Percentiles rank a stretch among this genome's conserved stretches.
Evolutionary conservation across 2,113 vertebrate genomes (phyloP).

Genomic region (Corythornis madagascariensis): DNA sequence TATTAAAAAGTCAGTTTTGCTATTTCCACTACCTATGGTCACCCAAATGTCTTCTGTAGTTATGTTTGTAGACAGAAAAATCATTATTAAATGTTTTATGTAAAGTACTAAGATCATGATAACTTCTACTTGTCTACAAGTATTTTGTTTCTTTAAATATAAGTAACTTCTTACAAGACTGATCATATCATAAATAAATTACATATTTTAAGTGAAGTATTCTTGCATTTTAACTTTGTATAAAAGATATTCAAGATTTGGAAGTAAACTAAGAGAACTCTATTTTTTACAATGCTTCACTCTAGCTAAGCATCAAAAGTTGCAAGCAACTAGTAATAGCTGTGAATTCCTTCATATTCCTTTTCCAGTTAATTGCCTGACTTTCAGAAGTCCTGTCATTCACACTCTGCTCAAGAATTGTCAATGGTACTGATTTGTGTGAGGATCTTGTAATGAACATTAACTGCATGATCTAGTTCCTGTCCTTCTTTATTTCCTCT

Average conservation of each 20-base stretch:
- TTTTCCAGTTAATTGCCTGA: background rate
- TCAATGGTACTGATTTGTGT: background rate
- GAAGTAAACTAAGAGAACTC: background rate
- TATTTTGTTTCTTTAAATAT: background rate
- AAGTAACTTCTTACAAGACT: background rate
- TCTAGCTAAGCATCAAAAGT: background rate
- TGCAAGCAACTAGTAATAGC: background rate
- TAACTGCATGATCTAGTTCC: background rate
- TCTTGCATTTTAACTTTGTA: background rate
- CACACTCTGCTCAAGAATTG: background rate
- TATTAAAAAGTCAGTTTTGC: background rate
- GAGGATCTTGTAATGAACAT: background rate
- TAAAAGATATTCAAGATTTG: background rate
- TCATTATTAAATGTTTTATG: background rate
- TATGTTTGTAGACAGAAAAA: background rate
- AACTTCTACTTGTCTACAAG: background rate
- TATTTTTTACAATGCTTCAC: background rate
- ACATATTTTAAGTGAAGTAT: background rate
- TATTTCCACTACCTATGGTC: background rate
- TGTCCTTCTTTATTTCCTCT: background rate
- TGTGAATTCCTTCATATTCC: background rate
- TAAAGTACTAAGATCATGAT: background rate
- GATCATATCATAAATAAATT: background rate
- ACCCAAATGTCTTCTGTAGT: background rate
- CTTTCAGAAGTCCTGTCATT: conserved; percentile 10